Conservation (phyloP, 92 coral and sea anemone genomes). For the Phenganax marumi region DNA sequence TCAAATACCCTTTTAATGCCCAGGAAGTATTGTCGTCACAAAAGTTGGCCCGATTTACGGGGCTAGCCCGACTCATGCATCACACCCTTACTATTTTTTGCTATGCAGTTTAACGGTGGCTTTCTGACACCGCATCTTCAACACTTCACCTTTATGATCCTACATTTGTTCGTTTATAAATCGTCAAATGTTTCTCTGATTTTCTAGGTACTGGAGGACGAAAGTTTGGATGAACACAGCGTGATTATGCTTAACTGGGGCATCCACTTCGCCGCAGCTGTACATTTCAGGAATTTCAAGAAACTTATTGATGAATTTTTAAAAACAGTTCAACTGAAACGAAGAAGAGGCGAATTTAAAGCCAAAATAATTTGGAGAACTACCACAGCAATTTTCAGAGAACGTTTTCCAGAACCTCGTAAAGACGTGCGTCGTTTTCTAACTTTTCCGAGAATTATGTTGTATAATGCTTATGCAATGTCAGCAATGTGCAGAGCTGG, state of each 20-base stretch:
- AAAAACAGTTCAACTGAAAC: conserved; percentile 40
- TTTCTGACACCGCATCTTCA: no score
- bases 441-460: conserved; percentile 73
- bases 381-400: conserved; percentile 79
- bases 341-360: conserved; percentile 47
- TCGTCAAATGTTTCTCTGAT: not conserved
- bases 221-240: conserved; percentile 71
- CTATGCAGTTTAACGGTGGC: no score
- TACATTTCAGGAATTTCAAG: conserved; percentile 69
- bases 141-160: not conserved
- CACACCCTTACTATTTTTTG: no score
- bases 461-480: conserved; percentile 80
- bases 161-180: not conserved
- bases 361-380: conserved; percentile 85
- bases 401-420: conserved; percentile 85
- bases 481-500: conserved; percentile 91
- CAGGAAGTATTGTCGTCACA: no score
- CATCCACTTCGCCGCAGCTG: conserved; percentile 81
- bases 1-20: no score
- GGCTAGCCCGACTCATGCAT: no score
- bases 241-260: conserved; percentile 87
- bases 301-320: conserved; percentile 64
- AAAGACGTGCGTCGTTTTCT: conserved; percentile 88
- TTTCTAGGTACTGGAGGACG: conserved; percentile 66
- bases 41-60: no score